Evolutionary conservation across 2,113 vertebrate genomes (phyloP).

Genomic region (Cairina moschata): DNA sequence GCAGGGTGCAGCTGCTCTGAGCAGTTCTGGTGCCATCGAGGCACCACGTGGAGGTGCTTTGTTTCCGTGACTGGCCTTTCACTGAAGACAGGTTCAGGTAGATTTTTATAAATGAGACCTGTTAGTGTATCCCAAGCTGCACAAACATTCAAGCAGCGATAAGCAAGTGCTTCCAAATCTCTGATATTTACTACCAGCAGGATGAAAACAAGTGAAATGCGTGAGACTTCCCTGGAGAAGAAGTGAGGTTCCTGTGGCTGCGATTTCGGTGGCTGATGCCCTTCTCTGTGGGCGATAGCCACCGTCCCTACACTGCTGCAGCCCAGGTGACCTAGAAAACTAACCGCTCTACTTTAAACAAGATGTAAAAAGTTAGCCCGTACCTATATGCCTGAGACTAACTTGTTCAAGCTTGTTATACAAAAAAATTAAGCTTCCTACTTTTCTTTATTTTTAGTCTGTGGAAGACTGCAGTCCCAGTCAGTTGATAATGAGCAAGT

Average conservation of each 20-base stretch:
- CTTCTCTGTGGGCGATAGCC: not conserved
- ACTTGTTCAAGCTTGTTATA: not conserved
- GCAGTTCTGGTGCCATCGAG: not conserved
- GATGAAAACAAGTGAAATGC: not conserved
- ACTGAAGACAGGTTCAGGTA: not conserved
- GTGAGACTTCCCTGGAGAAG: not conserved
- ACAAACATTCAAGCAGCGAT: accelerated
- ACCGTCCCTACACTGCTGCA: accelerated
- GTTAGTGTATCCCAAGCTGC: accelerated
- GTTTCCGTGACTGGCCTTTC: not conserved
- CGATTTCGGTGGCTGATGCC: not conserved
- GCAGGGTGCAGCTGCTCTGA: not conserved
- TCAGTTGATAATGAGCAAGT: not conserved
- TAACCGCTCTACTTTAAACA: accelerated
- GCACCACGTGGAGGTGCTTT: accelerated
- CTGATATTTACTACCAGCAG: not conserved
- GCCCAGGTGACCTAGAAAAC: not conserved
- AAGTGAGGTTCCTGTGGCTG: not conserved
- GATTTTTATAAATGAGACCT: accelerated
- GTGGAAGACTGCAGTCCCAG: accelerated
- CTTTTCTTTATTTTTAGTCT: not conserved
- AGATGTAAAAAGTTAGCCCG: not conserved
- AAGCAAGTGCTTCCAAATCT: not conserved
- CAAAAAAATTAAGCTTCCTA: not conserved
- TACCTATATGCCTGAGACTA: not conserved